A percentile compares a stretch with the other conserved stretches of the same genome.
These are phyloP conservation scores for Papilio gigon DNA, from an alignment of 2,888 invertebrate species.

Conservation along the genomic window DNA sequence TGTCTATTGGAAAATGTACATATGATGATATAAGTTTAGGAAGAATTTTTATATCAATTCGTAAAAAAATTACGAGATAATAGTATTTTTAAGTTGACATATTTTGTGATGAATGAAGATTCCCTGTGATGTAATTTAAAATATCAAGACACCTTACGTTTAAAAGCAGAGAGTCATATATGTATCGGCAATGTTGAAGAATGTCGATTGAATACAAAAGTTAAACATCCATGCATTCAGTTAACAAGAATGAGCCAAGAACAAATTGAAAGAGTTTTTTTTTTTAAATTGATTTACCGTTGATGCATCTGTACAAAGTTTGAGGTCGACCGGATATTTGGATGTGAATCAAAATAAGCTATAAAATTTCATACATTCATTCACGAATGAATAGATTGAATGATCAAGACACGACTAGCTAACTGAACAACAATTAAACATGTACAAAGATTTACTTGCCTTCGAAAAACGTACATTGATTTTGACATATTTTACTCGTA, in stretches of 20 bases:
- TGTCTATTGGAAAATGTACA: neutral
- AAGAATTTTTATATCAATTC: neutral
- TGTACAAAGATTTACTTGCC: neutral
- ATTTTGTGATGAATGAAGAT: neutral
- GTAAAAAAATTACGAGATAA: neutral
- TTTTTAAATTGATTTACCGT: conserved; percentile 31
- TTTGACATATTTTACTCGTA: neutral
- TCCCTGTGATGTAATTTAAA: neutral
- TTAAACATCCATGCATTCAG: neutral
- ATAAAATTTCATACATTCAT: conserved; percentile 38
- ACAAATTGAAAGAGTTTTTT: conserved; percentile 11
- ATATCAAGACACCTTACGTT: too few relatives aligned
- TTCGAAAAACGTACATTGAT: neutral
- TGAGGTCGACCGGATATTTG: conserved; percentile 27
- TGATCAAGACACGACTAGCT: conserved; percentile 27
- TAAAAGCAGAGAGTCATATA: neutral
- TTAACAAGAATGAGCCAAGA: neutral
- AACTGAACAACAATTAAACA: conserved; percentile 24
- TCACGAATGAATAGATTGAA: conserved; percentile 25
- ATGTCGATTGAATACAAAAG: neutral
- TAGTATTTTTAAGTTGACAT: neutral
- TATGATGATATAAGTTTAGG: neutral
- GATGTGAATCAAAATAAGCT: conserved; percentile 34
- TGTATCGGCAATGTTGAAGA: neutral
- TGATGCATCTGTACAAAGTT: conserved; percentile 29